Evolutionary conservation across 2,113 vertebrate genomes (phyloP).

Genomic region (Mola mola): DNA sequence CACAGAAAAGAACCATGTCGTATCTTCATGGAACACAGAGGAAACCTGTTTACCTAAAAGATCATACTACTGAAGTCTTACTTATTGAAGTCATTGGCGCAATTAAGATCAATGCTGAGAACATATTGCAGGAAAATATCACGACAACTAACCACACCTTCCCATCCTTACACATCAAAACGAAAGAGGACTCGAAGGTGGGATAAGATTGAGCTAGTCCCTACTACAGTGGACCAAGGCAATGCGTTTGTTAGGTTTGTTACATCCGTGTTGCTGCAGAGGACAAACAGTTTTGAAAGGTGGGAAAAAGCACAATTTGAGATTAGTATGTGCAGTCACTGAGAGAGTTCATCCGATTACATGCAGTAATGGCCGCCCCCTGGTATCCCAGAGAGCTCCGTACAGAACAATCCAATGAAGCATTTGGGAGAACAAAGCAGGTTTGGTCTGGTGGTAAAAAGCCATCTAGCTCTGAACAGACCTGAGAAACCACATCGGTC

Average conservation of each 20-base stretch:
- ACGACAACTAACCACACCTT: conserved; percentile 4
- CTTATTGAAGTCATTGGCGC: conserved; percentile 62
- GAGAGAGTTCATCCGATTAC: conserved; percentile 30
- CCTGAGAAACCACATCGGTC: conserved; percentile 14
- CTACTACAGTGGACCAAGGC: conserved; percentile 16
- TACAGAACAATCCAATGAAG: conserved; percentile 11
- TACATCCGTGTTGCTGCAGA: conserved; percentile 35
- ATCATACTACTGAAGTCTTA: conserved; percentile 25
- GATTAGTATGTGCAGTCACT: conserved; percentile 31
- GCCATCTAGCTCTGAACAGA: not conserved
- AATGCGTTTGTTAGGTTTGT: conserved; percentile 26
- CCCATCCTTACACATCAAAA: conserved; percentile 18
- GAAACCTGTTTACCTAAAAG: conserved; percentile 25
- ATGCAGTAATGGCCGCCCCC: too few relatives aligned
- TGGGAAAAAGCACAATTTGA: conserved; percentile 12
- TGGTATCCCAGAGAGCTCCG: too few relatives aligned
- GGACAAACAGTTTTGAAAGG: conserved; percentile 28
- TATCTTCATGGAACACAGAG: conserved; percentile 10
- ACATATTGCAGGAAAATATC: conserved; percentile 24
- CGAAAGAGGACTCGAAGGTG: conserved; percentile 6
- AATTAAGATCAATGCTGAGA: conserved; percentile 45
- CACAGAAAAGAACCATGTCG: too few relatives aligned
- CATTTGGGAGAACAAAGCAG: conserved; percentile 14
- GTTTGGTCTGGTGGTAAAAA: conserved; percentile 9
- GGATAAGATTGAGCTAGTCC: conserved; percentile 43